These are phyloP conservation scores for Cephalopterus ornatus DNA, from an alignment of 2,113 vertebrate genomes.

Conservation along the genomic window DNA sequence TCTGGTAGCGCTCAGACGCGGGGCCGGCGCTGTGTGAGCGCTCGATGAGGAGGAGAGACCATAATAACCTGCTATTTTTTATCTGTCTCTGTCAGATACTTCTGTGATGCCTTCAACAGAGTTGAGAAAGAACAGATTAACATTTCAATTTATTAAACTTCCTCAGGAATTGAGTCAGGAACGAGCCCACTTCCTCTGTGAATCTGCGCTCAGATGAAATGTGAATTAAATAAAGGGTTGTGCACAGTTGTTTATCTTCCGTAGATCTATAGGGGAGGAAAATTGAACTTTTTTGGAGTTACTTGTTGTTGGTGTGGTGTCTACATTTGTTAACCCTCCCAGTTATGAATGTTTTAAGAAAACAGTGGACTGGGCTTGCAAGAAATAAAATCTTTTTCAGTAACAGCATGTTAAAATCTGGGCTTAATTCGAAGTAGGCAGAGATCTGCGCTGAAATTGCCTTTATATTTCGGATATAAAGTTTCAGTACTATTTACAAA, in stretches of 20 bases:
- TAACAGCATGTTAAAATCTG: background rate
- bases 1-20: background rate
- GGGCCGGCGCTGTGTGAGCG: background rate
- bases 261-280: background rate
- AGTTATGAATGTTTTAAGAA: background rate
- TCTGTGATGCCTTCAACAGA: constrained; percentile 26
- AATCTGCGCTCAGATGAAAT: background rate
- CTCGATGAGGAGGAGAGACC: background rate
- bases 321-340: background rate
- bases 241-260: background rate
- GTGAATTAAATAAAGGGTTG: background rate
- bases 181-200: constrained; percentile 18
- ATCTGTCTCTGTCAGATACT: constrained; percentile 30
- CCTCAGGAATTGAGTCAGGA: constrained; percentile 30
- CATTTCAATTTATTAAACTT: constrained; percentile 62
- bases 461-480: background rate
- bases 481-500: background rate
- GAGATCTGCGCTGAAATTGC: background rate
- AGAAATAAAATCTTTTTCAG: background rate
- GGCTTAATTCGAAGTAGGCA: background rate
- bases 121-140: constrained; percentile 68
- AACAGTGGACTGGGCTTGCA: background rate
- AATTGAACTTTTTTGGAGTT: background rate
- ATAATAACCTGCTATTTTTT: background rate
- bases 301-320: background rate